phyloP scores from a whole-genome alignment of 1,140 invertebrate species.

The Aporrectodea caliginosa region DNA sequence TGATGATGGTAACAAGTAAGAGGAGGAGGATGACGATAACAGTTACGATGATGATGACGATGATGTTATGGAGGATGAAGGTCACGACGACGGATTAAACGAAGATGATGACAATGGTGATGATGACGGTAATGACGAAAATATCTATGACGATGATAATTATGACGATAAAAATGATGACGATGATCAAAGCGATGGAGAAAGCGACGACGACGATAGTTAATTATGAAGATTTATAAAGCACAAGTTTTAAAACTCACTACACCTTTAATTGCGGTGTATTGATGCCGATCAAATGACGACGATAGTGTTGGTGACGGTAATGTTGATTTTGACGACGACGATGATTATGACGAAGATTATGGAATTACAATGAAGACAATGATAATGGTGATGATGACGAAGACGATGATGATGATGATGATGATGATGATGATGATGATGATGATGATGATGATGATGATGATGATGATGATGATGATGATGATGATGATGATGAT shows the following conservation, averaged over 20 bases:
- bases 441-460: constrained; percentile 2
- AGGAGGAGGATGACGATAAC: background rate
- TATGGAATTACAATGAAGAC: background rate
- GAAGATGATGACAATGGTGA: constrained; percentile 6
- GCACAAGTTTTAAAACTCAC: too few relatives aligned
- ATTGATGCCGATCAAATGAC: too few relatives aligned
- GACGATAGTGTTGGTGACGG: too few relatives aligned
- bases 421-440: background rate
- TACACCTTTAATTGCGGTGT: too few relatives aligned
- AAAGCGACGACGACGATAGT: too few relatives aligned
- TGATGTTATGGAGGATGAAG: background rate
- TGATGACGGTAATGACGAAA: background rate
- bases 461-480: background rate
- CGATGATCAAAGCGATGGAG: constrained; percentile 1
- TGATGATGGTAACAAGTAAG: constrained; percentile 9
- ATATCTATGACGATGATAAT: constrained; percentile 8
- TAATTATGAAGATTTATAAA: too few relatives aligned
- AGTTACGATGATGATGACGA: constrained; percentile 7
- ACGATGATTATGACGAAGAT: background rate
- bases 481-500: background rate
- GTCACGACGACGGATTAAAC: background rate
- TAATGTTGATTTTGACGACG: too few relatives aligned
- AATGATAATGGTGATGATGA: background rate
- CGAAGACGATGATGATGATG: background rate
- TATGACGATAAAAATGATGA: constrained; percentile 11